phyloP scores from a whole-genome alignment of 53 echinoderm and acorn worm genomes.

The Patiria pectinifera region DNA sequence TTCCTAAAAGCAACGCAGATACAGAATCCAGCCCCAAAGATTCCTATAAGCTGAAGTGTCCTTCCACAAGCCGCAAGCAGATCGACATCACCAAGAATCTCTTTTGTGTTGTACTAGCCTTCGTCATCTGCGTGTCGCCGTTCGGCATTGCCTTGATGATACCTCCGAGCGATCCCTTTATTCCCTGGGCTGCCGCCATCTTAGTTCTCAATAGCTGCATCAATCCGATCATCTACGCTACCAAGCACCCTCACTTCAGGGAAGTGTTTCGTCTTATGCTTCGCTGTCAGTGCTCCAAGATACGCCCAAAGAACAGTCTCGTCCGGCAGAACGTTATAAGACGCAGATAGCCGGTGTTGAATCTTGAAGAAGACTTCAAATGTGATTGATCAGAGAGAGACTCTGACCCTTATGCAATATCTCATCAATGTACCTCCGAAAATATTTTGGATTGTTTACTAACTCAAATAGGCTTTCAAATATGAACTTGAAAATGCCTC shows the following conservation, averaged over 20 bases:
- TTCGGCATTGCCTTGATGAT: constrained; percentile 85
- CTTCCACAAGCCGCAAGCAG: constrained; percentile 69
- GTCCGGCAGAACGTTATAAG: constrained; percentile 1
- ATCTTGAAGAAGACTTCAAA: not conserved
- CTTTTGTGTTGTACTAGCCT: constrained; percentile 89
- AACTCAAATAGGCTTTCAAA: too few species aligned
- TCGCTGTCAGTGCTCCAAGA: constrained; percentile 66
- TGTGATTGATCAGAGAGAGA: not conserved
- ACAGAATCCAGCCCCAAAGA: not conserved
- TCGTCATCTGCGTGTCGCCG: constrained; percentile 83
- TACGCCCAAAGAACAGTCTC: constrained; percentile 32
- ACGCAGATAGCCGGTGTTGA: constrained; percentile 13
- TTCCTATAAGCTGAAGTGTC: constrained; percentile 38
- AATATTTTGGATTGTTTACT: too few species aligned
- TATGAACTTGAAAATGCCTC: too few species aligned
- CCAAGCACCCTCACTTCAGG: constrained; percentile 92
- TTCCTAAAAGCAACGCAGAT: not conserved
- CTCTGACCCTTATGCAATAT: not conserved
- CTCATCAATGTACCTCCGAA: too few species aligned
- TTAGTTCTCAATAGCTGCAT: constrained; percentile 85
- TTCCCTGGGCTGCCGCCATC: constrained; percentile 87
- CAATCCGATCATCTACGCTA: constrained; percentile 92
- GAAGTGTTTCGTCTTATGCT: constrained; percentile 81
- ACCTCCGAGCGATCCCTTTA: constrained; percentile 86
- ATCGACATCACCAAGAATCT: constrained; percentile 86